Conservation (phyloP, 2,888 invertebrate species). For the Lepidochrysops patricia region DNA sequence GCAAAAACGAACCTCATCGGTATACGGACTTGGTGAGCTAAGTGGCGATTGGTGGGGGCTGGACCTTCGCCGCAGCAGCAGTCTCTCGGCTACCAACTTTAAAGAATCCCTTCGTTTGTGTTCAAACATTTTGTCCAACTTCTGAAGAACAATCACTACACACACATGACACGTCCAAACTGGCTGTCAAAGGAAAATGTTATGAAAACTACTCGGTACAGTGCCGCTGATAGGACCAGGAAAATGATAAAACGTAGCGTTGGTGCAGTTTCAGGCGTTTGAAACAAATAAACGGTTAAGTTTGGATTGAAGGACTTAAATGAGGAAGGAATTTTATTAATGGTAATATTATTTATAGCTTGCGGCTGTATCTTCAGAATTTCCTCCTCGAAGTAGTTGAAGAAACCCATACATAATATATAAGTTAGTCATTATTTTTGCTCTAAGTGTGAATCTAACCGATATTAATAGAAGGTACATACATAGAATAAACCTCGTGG, state of each 20-base stretch:
- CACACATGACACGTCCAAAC: conserved; percentile 37
- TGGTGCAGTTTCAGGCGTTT: conserved; percentile 25
- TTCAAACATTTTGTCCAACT: neutral
- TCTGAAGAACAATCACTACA: neutral
- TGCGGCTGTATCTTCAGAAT: too few species aligned
- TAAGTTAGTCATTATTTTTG: too few species aligned
- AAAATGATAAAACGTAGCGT: conserved; percentile 45
- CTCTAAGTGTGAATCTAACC: too few species aligned
- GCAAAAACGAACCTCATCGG: conserved; percentile 3
- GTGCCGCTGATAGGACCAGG: conserved; percentile 39
- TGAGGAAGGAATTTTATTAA: neutral
- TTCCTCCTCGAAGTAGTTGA: too few species aligned
- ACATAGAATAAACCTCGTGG: too few species aligned
- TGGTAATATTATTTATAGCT: neutral
- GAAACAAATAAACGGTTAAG: neutral
- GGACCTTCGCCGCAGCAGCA: neutral
- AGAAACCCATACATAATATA: too few species aligned
- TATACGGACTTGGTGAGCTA: neutral
- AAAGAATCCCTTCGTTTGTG: neutral
- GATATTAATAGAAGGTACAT: too few species aligned
- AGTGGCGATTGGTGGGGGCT: neutral
- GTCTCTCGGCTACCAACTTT: conserved; percentile 2
- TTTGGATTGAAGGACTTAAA: too few species aligned
- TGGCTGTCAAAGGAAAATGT: conserved; percentile 63
- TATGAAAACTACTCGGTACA: conserved; percentile 33